These are phyloP conservation scores for Coremacera marginata DNA, from an alignment of 2,888 invertebrate genomes.

Conservation along the genomic window DNA sequence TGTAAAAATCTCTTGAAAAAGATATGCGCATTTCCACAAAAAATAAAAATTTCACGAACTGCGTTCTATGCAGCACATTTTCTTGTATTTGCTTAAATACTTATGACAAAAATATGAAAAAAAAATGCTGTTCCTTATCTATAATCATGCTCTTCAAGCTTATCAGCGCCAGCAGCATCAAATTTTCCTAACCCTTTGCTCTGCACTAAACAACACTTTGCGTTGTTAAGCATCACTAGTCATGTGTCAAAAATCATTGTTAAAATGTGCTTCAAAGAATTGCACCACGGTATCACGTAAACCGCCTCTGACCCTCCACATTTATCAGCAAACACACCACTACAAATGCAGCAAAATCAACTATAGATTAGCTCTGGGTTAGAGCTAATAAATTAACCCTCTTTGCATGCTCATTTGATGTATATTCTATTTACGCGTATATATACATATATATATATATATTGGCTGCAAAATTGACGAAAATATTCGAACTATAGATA, in stretches of 20 bases:
- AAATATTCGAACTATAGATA: neutral
- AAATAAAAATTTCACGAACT: too few species aligned
- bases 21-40: too few species aligned
- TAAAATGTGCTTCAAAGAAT: conserved; percentile 5
- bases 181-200: neutral
- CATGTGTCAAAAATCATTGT: conserved; percentile 24
- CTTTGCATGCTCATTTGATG: conserved; percentile 32
- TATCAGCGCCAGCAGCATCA: too few species aligned
- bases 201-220: neutral
- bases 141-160: too few species aligned
- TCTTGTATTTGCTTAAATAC: too few species aligned
- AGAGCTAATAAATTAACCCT: conserved; percentile 35
- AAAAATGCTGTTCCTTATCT: too few species aligned
- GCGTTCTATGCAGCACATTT: too few species aligned
- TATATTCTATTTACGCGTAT: neutral
- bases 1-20: too few species aligned
- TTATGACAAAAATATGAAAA: too few species aligned
- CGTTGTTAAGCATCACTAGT: neutral
- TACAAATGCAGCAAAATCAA: neutral
- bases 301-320: conserved; percentile 26
- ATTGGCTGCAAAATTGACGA: neutral
- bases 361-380: conserved; percentile 28
- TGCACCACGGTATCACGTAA: neutral
- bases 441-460: too few species aligned
- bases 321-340: neutral